Evolutionary conservation across 2,888 invertebrate genomes (phyloP).

Genomic region (Ormia ochracea): DNA sequence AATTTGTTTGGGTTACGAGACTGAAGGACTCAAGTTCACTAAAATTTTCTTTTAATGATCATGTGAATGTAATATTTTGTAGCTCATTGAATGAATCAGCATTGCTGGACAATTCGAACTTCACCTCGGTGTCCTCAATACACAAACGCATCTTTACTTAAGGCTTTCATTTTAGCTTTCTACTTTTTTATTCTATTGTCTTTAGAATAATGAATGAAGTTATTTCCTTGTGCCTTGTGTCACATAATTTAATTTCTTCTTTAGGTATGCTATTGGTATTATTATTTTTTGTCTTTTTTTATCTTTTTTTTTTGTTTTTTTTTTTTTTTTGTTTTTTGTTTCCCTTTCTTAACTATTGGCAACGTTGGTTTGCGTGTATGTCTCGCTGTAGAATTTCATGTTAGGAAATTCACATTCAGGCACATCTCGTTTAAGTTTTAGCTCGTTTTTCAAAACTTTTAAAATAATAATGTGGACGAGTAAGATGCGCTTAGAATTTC

Average conservation of each 20-base stretch:
- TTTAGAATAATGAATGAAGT: slow-evolving; percentile 56
- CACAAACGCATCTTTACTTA: not conserved
- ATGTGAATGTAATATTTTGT: not conserved
- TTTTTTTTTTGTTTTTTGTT: too few species aligned
- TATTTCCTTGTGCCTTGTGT: slow-evolving; percentile 54
- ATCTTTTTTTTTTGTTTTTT: too few species aligned
- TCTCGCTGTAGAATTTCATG: not conserved
- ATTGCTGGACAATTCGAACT: not conserved
- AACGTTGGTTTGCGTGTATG: slow-evolving; percentile 3
- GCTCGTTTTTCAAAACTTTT: not conserved
- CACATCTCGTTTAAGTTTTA: slow-evolving; percentile 15
- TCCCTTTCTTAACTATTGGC: not conserved
- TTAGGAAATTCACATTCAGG: slow-evolving; percentile 33
- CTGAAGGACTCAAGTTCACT: too few species aligned
- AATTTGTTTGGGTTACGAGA: too few species aligned
- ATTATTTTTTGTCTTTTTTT: not conserved
- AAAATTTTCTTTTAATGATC: not conserved
- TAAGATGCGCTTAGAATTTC: slow-evolving; percentile 7
- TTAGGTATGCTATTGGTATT: slow-evolving; percentile 42
- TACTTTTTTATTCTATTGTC: slow-evolving; percentile 40
- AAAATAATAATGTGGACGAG: not conserved
- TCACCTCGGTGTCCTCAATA: not conserved
- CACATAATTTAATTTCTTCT: slow-evolving; percentile 59
- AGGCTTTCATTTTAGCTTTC: not conserved
- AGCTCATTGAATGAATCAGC: not conserved